Conservation (phyloP, 2,888 invertebrate genomes). For the Pterostichus niger region DNA sequence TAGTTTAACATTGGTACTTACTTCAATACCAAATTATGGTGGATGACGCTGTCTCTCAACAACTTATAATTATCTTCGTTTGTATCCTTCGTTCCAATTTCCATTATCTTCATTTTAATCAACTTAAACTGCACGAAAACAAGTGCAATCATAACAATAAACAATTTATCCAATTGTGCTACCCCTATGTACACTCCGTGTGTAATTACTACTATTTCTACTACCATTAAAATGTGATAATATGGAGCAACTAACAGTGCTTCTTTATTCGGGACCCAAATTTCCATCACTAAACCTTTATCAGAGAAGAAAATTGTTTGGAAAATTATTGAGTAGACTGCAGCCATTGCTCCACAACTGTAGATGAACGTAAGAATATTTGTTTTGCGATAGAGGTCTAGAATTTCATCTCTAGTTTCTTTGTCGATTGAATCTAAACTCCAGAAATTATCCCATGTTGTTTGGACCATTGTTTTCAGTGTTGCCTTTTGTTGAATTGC, state of each 20-base stretch:
- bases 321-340: constrained; percentile 13
- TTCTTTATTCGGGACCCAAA: constrained; percentile 20
- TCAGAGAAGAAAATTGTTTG: constrained; percentile 14
- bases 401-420: not conserved
- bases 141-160: constrained; percentile 28
- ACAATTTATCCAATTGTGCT: constrained; percentile 19
- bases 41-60: constrained; percentile 19
- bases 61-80: not conserved
- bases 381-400: constrained; percentile 3
- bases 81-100: not conserved
- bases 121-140: constrained; percentile 29
- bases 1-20: not conserved
- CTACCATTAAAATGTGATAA: not conserved
- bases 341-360: constrained; percentile 18
- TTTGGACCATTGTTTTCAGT: not conserved
- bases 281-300: constrained; percentile 15
- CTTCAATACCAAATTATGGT: constrained; percentile 22
- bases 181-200: constrained; percentile 18
- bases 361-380: constrained; percentile 17
- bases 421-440: not conserved
- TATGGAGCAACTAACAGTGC: not conserved
- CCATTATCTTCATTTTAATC: constrained; percentile 10
- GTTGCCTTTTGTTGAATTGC: constrained; percentile 29
- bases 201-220: constrained; percentile 3
- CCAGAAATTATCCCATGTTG: constrained; percentile 17